Evolutionary conservation across 2,113 vertebrate genomes (phyloP), one percentile per base, ranked within the genome.

Genomic region (Baryphthengus martii): DNA sequence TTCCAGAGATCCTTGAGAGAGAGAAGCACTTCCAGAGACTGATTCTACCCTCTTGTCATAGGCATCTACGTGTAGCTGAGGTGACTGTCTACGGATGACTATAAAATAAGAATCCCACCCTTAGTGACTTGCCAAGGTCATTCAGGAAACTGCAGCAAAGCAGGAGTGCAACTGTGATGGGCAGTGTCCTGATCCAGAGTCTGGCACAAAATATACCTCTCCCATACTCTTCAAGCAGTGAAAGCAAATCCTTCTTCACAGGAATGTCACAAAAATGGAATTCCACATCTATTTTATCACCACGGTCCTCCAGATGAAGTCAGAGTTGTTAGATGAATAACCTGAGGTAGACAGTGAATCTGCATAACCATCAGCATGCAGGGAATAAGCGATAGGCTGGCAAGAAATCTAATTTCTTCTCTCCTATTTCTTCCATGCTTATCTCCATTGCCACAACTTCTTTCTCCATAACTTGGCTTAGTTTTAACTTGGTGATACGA

Each of bases 361-460:
- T 21, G 37, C 6, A 5, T 9, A 55, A 45, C 9, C 4, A 1
- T 19, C 37, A 70, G 2, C 13, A 18, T 16, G 5, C 1, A 21
- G 39, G 3, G 19, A 81, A 29, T 37, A 83, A 89, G 7, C n/a
- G 42, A 37, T 31, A n/a, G 24, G 0, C 12, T n/a, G 24, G 18
- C 17, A 85, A 80, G 33, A 92, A 81, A 72, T 61, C 5, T 8
- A 9, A 16, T 52, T 85, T 45, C 1, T 70, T 55, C 74, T 81
- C 29, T 66, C 12, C 31, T 70, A 25, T 50, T 86, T 20, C 3
- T 65, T 71, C 24, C 14, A 6, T 61, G 14, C 4, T 67, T 74
- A 33, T 55, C 13, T 42, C 16, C 6, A 9, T 63, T 47, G 17
- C 6, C 29, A 75, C 29, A 42, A 19, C 9, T 59, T 74, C 1